Evolutionary conservation across 2,113 vertebrate genomes (phyloP).

Genomic region (Bagarius yarrelli): DNA sequence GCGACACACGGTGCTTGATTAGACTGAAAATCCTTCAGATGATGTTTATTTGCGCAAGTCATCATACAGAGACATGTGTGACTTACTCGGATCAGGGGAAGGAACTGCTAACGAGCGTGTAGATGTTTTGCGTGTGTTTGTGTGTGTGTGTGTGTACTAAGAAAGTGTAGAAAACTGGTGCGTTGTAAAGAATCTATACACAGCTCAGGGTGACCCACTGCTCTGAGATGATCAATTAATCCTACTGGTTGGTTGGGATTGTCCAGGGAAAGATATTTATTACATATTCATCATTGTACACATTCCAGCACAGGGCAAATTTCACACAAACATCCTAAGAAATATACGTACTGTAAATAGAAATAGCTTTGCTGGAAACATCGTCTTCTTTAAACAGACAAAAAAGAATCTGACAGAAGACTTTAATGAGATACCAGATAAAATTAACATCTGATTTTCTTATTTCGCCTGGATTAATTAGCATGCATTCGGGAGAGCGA

Average conservation of each 20-base stretch:
- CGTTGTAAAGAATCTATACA: not conserved
- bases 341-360: conserved; percentile 8
- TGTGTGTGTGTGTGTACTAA: not conserved
- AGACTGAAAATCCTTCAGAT: conserved; percentile 41
- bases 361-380: conserved; percentile 27
- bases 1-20: conserved; percentile 51
- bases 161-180: not conserved
- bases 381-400: not conserved
- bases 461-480: conserved; percentile 33
- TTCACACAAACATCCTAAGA: conserved; percentile 18
- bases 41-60: conserved; percentile 60
- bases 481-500: not conserved
- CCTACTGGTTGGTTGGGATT: conserved; percentile 37
- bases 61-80: conserved; percentile 27
- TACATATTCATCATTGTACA: conserved; percentile 36
- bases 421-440: not conserved
- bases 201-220: not conserved
- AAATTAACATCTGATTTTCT: conserved; percentile 21
- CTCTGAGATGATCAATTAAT: conserved; percentile 46
- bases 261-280: conserved; percentile 49
- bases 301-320: conserved; percentile 31
- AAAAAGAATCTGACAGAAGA: not conserved
- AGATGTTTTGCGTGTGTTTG: not conserved
- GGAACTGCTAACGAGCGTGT: conserved; percentile 25
- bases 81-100: conserved; percentile 8